Conservation (phyloP, 2,888 invertebrate genomes). For the Cosmopolites sordidus region DNA sequence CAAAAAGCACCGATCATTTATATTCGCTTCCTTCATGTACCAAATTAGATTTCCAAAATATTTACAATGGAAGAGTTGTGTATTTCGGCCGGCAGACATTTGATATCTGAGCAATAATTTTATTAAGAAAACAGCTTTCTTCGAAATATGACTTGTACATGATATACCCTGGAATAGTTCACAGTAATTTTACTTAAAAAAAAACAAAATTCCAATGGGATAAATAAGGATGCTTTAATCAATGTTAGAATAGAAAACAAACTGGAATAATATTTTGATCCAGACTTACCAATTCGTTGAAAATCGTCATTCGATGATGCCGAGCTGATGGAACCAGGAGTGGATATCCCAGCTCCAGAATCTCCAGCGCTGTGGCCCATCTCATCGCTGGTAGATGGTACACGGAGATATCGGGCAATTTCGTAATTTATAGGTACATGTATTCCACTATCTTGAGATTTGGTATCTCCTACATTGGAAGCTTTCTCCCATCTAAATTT, state of each 20-base stretch:
- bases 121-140: background rate
- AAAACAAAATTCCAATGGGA: no score
- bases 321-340: slow-evolving; percentile 64
- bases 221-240: no score
- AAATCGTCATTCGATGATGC: slow-evolving; percentile 71
- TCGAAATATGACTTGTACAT: no score
- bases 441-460: slow-evolving; percentile 48
- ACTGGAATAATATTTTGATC: no score
- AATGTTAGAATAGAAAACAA: no score
- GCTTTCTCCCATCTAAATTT: slow-evolving; percentile 75
- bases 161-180: no score
- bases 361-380: slow-evolving; percentile 54
- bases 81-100: background rate
- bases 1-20: no score
- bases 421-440: slow-evolving; percentile 52
- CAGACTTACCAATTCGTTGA: slow-evolving; percentile 38
- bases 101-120: background rate
- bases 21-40: background rate
- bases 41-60: background rate
- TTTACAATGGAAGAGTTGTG: background rate
- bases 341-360: slow-evolving; percentile 55
- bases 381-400: slow-evolving; percentile 49
- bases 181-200: no score
- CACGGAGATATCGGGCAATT: slow-evolving; percentile 52
- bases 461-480: slow-evolving; percentile 45